A percentile compares a stretch with the other conserved stretches of the same genome.
phyloP scores from a whole-genome alignment of 2,888 invertebrate genomes.

The Chalcosyrphus nemorum region DNA sequence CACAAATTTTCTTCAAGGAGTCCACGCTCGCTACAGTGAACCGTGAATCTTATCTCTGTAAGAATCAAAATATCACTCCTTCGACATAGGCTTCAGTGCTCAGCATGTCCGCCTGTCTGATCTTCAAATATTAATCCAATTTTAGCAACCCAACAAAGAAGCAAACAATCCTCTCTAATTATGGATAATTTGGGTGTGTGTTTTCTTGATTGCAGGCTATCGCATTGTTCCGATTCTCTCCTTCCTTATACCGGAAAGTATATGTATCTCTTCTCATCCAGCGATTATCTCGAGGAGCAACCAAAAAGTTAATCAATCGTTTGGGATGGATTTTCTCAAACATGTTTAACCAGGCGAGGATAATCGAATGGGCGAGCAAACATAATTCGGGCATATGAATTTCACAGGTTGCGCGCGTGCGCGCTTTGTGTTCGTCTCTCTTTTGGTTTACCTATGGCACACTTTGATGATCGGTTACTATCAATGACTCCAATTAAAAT shows the following conservation, averaged over 20 bases:
- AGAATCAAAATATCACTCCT: too few relatives aligned
- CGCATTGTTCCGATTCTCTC: slow-evolving; percentile 7
- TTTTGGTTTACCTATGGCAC: slow-evolving; percentile 33
- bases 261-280: not conserved
- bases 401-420: slow-evolving; percentile 45
- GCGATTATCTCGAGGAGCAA: not conserved
- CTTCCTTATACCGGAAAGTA: slow-evolving; percentile 1
- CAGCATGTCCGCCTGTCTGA: not conserved
- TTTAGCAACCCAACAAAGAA: not conserved
- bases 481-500: slow-evolving; percentile 48
- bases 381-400: slow-evolving; percentile 58
- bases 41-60: too few relatives aligned
- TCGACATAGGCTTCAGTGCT: too few relatives aligned
- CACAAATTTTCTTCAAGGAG: too few relatives aligned
- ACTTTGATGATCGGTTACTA: slow-evolving; percentile 21
- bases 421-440: not conserved
- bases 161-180: slow-evolving; percentile 46
- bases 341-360: slow-evolving; percentile 64
- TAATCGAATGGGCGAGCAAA: slow-evolving; percentile 61
- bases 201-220: slow-evolving; percentile 61
- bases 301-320: slow-evolving; percentile 56
- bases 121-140: not conserved
- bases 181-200: slow-evolving; percentile 61
- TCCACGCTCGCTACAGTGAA: too few relatives aligned
- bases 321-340: slow-evolving; percentile 49